Base-by-base conservation (phyloP, 35 echinoderm and acorn worm species). In the Apostichopus japonicus region DNA sequence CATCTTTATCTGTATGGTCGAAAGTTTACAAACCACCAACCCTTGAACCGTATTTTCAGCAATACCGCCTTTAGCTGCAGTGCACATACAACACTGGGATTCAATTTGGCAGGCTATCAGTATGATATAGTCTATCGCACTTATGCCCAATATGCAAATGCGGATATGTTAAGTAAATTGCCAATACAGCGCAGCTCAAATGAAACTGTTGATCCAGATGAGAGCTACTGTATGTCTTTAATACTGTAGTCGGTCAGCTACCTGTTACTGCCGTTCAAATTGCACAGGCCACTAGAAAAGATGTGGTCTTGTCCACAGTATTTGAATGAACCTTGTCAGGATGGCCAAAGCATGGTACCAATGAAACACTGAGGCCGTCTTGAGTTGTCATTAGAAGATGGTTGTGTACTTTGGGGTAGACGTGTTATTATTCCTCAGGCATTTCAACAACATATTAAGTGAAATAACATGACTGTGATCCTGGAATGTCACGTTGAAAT, bases 1-100 rank as follows among this genome's bases (percentile, higher is more conserved):
- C 86, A 96, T 79, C 24, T 93, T 0, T 96, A 91, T 54, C 58
- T 90, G 2, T 93, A 90, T 79, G 95, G 92, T 55, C 62, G 88
- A 1, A 72, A 93, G 5, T 96, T 96, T 3, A 92, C 91, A 4
- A 84, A 95, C 24, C 94, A 92, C 78, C 84, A 95, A 23, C 95
- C 92, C 24, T 59, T 96, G 78, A 77, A 78, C 9, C 92, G 72
- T 2, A 93, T 95, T 15, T 90, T 87, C 83, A 5, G 7, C 54
- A 9, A 65, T 87, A 10, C 83, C 83, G 9, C n/a, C 83, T 13
- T 23, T 87, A 33, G 83, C 83, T 17, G 83, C 83, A 15, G 83
- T 54, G 24, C 54, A n/a, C 54, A 87, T 87, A 33, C 83, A 87
- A 33, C 4, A 55, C 13, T 87, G 55, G 51, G 83, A 53, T 6